These are phyloP conservation scores for Anguilla pacifica DNA, from an alignment of 2,797 vertebrate species.

Conservation along the genomic window DNA sequence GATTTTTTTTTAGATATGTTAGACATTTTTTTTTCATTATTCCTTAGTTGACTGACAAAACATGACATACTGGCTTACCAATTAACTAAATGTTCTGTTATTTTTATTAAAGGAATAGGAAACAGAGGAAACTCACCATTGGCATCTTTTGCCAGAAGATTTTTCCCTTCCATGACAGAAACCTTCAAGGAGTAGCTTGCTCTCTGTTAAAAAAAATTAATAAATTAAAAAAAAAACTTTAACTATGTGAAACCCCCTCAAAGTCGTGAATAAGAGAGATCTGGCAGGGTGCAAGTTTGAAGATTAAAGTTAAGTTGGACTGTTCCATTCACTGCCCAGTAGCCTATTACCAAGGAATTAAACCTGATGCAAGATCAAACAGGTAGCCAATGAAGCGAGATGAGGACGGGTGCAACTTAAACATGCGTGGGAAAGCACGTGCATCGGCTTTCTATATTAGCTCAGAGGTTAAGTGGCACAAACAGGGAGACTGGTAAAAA, in stretches of 20 bases:
- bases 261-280: neutral
- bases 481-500: too few species aligned
- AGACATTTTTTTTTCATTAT: neutral
- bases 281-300: neutral
- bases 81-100: neutral
- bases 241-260: neutral
- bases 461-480: too few species aligned
- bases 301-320: neutral
- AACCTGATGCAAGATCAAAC: neutral
- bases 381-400: neutral
- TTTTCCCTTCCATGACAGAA: conserved; percentile 85
- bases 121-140: conserved; percentile 75
- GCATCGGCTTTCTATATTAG: too few species aligned
- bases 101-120: neutral
- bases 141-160: conserved; percentile 88
- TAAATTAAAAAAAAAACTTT: neutral
- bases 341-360: neutral
- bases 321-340: neutral
- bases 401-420: neutral
- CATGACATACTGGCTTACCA: neutral
- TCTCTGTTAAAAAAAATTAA: conserved; percentile 60
- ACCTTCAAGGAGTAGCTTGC: conserved; percentile 82
- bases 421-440: too few species aligned
- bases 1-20: neutral
- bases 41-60: neutral